These are phyloP conservation scores for Heliconius himera DNA, from an alignment of 1,140 invertebrate genomes.

Conservation along the genomic window DNA sequence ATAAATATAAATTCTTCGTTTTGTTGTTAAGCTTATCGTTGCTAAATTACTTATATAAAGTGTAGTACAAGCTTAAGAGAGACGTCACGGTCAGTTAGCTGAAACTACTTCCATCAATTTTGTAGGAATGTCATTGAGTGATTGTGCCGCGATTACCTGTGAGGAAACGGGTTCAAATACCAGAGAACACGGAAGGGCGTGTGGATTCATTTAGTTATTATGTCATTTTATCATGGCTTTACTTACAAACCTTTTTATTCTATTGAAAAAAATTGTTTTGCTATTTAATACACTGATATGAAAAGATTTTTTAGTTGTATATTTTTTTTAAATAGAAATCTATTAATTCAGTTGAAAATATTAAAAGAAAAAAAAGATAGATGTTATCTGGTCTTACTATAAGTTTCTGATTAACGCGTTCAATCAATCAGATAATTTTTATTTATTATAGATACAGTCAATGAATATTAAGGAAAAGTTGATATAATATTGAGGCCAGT, in stretches of 20 bases:
- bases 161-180: slow-evolving; percentile 20
- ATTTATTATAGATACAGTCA: no score
- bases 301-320: no score
- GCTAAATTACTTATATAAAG: background rate
- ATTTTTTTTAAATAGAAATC: no score
- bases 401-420: no score
- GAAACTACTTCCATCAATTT: slow-evolving; percentile 13
- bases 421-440: no score
- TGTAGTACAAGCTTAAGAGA: background rate
- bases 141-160: background rate
- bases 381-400: no score
- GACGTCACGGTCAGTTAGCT: slow-evolving; percentile 18
- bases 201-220: background rate
- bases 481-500: no score
- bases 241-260: background rate
- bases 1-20: no score
- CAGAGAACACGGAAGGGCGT: background rate
- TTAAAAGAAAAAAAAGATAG: no score
- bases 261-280: background rate
- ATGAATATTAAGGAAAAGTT: no score
- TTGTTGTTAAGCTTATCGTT: no score
- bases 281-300: background rate
- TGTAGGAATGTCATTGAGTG: slow-evolving; percentile 29
- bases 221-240: background rate
- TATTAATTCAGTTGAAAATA: no score